Conservation (phyloP, 2,113 vertebrate genomes). For the Alectura lathami region DNA sequence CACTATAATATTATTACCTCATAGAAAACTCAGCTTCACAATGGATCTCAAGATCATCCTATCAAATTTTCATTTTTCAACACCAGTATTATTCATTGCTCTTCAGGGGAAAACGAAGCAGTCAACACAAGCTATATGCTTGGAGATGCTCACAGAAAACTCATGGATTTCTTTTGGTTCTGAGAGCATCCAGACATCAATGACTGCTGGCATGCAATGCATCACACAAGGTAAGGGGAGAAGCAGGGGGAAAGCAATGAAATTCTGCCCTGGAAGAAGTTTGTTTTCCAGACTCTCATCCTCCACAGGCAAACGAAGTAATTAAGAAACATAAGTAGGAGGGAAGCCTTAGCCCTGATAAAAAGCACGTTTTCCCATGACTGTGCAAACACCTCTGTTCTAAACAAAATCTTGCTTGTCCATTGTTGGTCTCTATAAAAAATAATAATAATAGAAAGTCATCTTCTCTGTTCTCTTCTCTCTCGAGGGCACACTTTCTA, state of each 20-base stretch:
- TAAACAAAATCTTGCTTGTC: not conserved
- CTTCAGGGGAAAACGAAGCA: not conserved
- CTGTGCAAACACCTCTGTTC: not conserved
- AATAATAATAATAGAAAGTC: not conserved
- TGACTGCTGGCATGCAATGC: not conserved
- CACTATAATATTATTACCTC: not conserved
- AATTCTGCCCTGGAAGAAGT: not conserved
- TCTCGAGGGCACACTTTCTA: not conserved
- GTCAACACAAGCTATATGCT: not conserved
- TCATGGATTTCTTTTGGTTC: not conserved
- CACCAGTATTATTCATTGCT: not conserved
- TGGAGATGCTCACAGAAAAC: not conserved
- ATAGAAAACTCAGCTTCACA: not conserved
- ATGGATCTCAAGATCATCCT: not conserved
- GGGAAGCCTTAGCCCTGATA: not conserved
- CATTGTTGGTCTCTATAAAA: not conserved
- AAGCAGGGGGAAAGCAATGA: not conserved
- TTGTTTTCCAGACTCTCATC: not conserved
- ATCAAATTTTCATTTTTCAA: not conserved
- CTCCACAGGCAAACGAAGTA: not conserved
- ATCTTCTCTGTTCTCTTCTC: not conserved
- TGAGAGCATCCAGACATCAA: not conserved
- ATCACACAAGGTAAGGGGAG: not conserved
- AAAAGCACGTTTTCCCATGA: not conserved
- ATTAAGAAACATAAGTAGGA: slow-evolving; percentile 18